Base-by-base conservation (phyloP, 2,888 invertebrate species). In the Melanotus villosus region DNA sequence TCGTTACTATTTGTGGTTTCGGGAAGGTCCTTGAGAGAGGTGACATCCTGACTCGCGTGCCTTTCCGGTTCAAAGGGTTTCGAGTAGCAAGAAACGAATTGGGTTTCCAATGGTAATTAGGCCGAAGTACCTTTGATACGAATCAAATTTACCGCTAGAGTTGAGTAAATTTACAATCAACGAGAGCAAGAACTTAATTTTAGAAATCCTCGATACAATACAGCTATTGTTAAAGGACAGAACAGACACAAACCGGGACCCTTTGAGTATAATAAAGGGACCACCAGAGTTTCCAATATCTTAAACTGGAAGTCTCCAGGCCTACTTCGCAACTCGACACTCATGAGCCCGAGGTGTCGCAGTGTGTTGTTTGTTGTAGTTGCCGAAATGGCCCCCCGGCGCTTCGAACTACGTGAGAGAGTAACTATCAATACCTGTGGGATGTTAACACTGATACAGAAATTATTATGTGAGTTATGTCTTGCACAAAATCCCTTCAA, bases 361-460 rank as follows among this genome's bases (percentile, higher is more conserved):
- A 32, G 30, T n/a, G n/a, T n/a, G n/a, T 43, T 36, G 56, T 64
- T 56, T 43, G 32, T 34, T 64, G 52, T 64, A 64, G 56, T 56
- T 64, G 43, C 52, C 36, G 41, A 63, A 56, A 52, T 56, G 19
- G 64, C 56, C 45, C 56, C 63, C 26, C 18, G 45, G 43, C 43
- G 34, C 30, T 36, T 9, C 63, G 54, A 56, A 64, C 64, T 64
- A 56, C 64, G 54, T 45, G 54, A 7, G 36, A 23, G 43, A 64
- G 64, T 56, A 56, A 64, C 64, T 56, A 45, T 45, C 64, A 19
- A 56, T 56, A 54, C 64, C 64, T 64, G 41, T 2, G 64, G 64
- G 54, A 64, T 34, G 9, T 14, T 30, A 16, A 10, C 50, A 12
- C 26, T 21, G 36, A 45, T 50, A 23, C 34, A 36, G 50, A 41